These are phyloP conservation scores for Oegoconia quadripuncta DNA, from an alignment of 2,888 invertebrate species.

Conservation along the genomic window DNA sequence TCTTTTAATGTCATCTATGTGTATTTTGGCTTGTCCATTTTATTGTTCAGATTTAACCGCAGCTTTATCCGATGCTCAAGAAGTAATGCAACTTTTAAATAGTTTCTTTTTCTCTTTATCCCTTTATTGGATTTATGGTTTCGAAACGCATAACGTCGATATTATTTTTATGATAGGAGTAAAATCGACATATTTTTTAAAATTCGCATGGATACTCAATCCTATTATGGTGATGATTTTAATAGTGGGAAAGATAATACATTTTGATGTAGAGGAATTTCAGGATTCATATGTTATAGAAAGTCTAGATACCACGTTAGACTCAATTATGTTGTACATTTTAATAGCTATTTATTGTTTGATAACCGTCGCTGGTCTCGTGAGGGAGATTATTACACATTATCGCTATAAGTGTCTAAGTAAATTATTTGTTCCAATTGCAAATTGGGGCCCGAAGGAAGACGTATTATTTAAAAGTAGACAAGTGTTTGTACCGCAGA, in stretches of 20 bases:
- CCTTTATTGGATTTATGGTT: constrained; percentile 65
- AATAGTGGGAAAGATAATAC: too few species aligned
- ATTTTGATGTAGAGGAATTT: constrained; percentile 24
- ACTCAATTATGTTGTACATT: constrained; percentile 40
- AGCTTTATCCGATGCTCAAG: constrained; percentile 42
- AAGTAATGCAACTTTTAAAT: constrained; percentile 50
- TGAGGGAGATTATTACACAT: constrained; percentile 35
- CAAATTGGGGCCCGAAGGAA: constrained; percentile 60
- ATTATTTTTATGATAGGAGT: constrained; percentile 71
- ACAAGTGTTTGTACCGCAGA: constrained; percentile 69
- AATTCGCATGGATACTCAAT: constrained; percentile 51
- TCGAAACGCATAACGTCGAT: constrained; percentile 55
- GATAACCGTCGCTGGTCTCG: constrained; percentile 39
- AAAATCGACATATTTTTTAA: constrained; percentile 60
- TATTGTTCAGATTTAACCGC: constrained; percentile 56
- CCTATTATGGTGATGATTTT: constrained; percentile 43
- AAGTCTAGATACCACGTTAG: constrained; percentile 24
- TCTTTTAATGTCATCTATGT: constrained; percentile 32
- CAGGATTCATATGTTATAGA: constrained; percentile 34
- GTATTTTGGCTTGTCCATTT: constrained; percentile 47
- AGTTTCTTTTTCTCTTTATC: constrained; percentile 52
- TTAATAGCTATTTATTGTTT: constrained; percentile 38
- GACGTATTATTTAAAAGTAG: constrained; percentile 56
- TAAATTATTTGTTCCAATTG: constrained; percentile 36
- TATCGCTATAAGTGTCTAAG: constrained; percentile 24